These are phyloP conservation scores for Rhagophthalmus giganteus DNA, from an alignment of 2,888 invertebrate species.

Conservation along the genomic window DNA sequence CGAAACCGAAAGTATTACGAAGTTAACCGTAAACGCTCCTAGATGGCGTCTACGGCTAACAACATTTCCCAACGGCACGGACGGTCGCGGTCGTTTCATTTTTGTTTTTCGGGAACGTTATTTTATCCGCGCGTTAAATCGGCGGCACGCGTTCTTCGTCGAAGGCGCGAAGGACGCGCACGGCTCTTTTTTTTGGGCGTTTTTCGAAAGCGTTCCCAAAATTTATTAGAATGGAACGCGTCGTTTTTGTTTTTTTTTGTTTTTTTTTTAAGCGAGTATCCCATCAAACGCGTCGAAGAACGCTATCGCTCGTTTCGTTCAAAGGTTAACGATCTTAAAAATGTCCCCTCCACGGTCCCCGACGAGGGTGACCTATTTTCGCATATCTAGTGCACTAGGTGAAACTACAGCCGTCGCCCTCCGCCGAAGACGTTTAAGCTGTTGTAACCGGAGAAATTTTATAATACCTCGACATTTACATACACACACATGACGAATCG, in stretches of 20 bases:
- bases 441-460: conserved; percentile 28
- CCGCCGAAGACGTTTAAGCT: conserved; percentile 22
- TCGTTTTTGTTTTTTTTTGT: too few species aligned
- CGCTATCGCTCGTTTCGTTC: too few species aligned
- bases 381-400: conserved; percentile 32
- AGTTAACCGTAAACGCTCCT: conserved; percentile 14
- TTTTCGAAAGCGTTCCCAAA: conserved; percentile 12
- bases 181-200: too few species aligned
- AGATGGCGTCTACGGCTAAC: too few species aligned
- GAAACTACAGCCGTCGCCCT: conserved; percentile 28
- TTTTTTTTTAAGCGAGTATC: too few species aligned
- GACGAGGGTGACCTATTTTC: conserved; percentile 28
- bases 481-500: conserved; percentile 23
- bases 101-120: neutral
- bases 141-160: too few species aligned
- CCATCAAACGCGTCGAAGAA: too few species aligned
- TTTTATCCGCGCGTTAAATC: too few species aligned
- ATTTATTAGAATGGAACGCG: conserved; percentile 18
- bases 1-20: conserved; percentile 24
- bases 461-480: conserved; percentile 24
- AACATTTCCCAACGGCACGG: neutral
- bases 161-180: too few species aligned
- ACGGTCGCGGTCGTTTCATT: neutral
- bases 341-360: conserved; percentile 14
- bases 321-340: conserved; percentile 22